These are phyloP conservation scores for Corydoras sp. DNA, from an alignment of 2,113 vertebrate genomes.

Conservation along the genomic window DNA sequence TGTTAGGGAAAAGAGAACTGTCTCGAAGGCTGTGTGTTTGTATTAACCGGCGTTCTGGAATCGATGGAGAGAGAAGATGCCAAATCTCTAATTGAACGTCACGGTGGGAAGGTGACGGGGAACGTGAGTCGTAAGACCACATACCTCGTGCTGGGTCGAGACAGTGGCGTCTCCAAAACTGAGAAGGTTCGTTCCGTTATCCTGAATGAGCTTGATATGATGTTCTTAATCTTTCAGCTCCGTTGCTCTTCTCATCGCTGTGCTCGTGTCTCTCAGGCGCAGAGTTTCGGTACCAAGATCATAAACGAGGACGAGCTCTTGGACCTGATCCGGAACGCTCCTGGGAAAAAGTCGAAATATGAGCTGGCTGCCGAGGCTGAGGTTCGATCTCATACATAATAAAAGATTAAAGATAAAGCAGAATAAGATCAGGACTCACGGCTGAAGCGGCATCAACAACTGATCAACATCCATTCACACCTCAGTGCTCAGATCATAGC, in stretches of 20 bases:
- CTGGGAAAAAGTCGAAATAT: slow-evolving; percentile 94
- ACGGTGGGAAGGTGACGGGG: slow-evolving; percentile 92
- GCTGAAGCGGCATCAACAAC: no score
- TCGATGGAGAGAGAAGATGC: slow-evolving; percentile 91
- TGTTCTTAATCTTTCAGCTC: no score
- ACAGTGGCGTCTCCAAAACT: slow-evolving; percentile 82
- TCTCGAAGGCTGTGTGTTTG: slow-evolving; percentile 89
- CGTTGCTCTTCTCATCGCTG: not conserved
- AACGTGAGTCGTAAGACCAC: slow-evolving; percentile 93
- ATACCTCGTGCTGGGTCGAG: slow-evolving; percentile 87
- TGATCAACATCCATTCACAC: no score
- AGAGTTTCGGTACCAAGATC: slow-evolving; percentile 80
- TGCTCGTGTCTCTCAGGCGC: slow-evolving; percentile 66
- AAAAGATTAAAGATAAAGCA: no score
- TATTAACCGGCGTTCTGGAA: slow-evolving; percentile 91
- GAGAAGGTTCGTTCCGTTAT: slow-evolving; percentile 66
- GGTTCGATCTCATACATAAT: slow-evolving; percentile 57
- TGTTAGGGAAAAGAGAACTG: slow-evolving; percentile 93
- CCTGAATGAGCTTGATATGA: no score
- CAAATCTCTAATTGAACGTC: slow-evolving; percentile 87
- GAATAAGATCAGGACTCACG: no score
- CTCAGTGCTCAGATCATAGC: no score
- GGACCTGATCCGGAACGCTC: slow-evolving; percentile 84
- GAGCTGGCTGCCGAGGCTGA: slow-evolving; percentile 82
- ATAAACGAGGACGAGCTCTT: slow-evolving; percentile 88